These are phyloP conservation scores for Chrysomela aeneicollis DNA, from an alignment of 2,888 invertebrate species.

Conservation along the genomic window DNA sequence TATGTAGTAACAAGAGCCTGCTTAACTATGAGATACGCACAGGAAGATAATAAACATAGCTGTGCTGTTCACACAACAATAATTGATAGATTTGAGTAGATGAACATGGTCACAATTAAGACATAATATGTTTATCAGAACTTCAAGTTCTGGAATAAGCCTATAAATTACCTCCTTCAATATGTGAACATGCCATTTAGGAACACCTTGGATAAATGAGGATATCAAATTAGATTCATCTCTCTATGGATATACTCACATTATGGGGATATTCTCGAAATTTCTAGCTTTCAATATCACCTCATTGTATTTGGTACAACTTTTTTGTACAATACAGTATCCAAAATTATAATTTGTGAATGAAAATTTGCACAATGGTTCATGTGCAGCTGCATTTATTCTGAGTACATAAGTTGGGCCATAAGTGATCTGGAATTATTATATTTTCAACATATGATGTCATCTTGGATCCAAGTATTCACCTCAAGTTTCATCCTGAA, in stretches of 20 bases:
- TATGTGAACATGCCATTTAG: no score
- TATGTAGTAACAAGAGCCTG: no score
- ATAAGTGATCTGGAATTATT: constrained; percentile 67
- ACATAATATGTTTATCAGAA: no score
- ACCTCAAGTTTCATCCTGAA: constrained; percentile 42
- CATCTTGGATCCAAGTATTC: constrained; percentile 13
- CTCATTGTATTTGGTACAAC: constrained; percentile 62
- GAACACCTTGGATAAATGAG: no score
- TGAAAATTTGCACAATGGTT: constrained; percentile 69
- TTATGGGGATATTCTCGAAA: constrained; percentile 32
- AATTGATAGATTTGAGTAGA: no score
- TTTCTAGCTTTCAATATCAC: constrained; percentile 57
- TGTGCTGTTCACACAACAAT: no score
- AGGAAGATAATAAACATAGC: no score
- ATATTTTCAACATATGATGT: not conserved
- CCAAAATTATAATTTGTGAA: constrained; percentile 72
- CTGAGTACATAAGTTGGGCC: constrained; percentile 71
- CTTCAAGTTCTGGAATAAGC: no score
- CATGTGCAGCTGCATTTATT: constrained; percentile 67
- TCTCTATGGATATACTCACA: constrained; percentile 37
- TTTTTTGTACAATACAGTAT: constrained; percentile 68
- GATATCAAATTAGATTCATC: no score
- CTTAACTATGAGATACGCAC: no score
- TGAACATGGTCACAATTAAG: no score
- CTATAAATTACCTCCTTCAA: no score